Evolutionary conservation across 2,888 invertebrate genomes (phyloP).

Genomic region (Syrphus vitripennis): DNA sequence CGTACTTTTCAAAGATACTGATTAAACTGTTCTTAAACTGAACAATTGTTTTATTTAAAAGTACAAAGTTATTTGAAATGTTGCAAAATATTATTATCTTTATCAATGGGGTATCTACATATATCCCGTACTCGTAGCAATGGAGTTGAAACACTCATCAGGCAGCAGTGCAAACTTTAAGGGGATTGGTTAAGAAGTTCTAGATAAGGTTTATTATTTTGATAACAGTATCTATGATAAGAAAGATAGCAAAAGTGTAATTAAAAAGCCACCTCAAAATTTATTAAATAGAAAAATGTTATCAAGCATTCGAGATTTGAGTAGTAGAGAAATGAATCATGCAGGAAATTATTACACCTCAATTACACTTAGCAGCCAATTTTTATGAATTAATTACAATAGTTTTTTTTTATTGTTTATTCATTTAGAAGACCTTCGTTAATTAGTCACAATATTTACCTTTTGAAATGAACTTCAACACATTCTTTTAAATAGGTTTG

Average conservation of each 20-base stretch:
- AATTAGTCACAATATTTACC: background rate
- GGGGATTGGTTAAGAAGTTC: background rate
- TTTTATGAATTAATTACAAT: no score
- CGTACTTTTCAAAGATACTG: slow-evolving; percentile 46
- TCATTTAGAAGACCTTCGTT: background rate
- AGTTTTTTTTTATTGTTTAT: background rate
- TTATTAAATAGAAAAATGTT: background rate
- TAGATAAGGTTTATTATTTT: background rate
- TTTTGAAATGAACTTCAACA: background rate
- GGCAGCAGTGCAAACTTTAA: background rate
- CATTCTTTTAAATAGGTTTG: background rate
- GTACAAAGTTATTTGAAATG: background rate
- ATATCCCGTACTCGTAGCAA: background rate
- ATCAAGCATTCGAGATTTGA: background rate
- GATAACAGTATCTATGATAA: background rate
- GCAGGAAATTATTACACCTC: background rate
- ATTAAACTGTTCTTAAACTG: slow-evolving; percentile 15
- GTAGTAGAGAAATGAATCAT: slow-evolving; percentile 1
- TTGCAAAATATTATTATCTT: background rate
- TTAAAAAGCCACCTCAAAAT: background rate
- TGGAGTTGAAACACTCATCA: background rate
- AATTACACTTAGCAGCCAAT: no score
- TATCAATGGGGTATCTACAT: background rate
- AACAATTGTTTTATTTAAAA: background rate
- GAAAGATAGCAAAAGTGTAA: background rate